Base-by-base conservation (phyloP, 2,888 invertebrate species). In the Rhogogaster chlorosoma region DNA sequence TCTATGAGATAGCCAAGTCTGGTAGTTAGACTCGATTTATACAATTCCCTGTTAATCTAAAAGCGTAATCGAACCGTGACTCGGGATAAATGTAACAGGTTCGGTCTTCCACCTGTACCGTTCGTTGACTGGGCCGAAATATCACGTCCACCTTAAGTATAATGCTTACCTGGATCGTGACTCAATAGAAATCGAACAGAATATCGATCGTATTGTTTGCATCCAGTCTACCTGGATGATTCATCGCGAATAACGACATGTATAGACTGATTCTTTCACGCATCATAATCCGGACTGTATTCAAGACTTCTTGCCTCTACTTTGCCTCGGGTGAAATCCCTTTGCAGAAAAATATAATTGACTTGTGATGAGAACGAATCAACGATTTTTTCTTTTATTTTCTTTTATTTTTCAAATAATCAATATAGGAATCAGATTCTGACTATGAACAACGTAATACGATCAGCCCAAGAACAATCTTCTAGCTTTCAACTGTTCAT, bases 11-110 rank as follows among this genome's bases (percentile, higher is more conserved):
- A 22, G 53, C 9, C 18, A 77, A 53, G 77, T 45, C 77, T 42
- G 77, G 49, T 77, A 49, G 77, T 77, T 77, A 45, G 49, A 53
- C 29, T 32, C 4, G 53, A 49, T 45, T 77, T 77, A 77, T 49
- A 53, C 32, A 32, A 77, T 53, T 77, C 29, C 49, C 49, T 61
- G 80, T 36, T 38, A 61, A 80, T 80, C 36, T 38, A 12, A 10
- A 80, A 80, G 80, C 61, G 80, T 32, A 36, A 36, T 38, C 61
- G 38, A 80, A 22, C 26, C 80, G 80, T 80, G 57, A 80, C 61
- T 61, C 38, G 61, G 61, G 61, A 61, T 15, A 61, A 80, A 57
- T 80, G 80, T 80, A 80, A 80, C 80, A 57, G 61, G 61, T 61
- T 61, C 38, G 12, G 36, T 61, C 80, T 36, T 57, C 57, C 80